Evolutionary conservation across 2,797 vertebrate genomes (phyloP).

Genomic region (Enteromius viviparus): DNA sequence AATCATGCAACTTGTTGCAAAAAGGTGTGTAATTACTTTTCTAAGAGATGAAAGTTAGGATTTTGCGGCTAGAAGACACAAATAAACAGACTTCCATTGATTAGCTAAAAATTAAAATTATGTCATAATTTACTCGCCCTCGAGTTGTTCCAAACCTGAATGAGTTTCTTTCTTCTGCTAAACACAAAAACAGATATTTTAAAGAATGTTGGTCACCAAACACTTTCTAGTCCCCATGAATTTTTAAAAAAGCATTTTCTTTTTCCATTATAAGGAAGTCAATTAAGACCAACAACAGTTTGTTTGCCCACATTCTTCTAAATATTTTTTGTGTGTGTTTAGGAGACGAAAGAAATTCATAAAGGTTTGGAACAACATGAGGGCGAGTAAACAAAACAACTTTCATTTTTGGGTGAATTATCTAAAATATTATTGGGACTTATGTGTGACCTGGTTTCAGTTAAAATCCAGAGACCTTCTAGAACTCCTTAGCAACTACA

Average conservation of each 20-base stretch:
- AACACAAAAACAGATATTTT: not conserved
- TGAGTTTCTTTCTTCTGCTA: not conserved
- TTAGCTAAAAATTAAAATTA: not conserved
- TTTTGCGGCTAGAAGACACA: not conserved
- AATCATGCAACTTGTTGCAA: not conserved
- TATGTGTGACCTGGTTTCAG: not conserved
- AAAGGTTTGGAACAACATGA: not conserved
- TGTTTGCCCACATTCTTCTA: not conserved
- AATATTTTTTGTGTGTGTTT: not conserved
- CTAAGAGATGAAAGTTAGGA: not conserved
- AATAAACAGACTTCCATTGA: not conserved
- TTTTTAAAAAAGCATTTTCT: not conserved
- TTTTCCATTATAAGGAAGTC: not conserved
- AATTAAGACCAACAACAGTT: not conserved
- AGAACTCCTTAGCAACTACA: not conserved
- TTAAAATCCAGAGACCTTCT: not conserved
- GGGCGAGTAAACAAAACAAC: not conserved
- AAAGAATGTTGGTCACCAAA: not conserved
- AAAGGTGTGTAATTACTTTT: not conserved
- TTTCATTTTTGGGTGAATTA: not conserved
- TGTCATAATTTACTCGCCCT: not conserved
- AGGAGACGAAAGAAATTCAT: not conserved
- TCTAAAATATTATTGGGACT: not conserved
- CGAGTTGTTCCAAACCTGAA: not conserved
- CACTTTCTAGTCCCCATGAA: not conserved